These are phyloP conservation scores for Limnephilus lunatus DNA, from an alignment of 2,888 invertebrate genomes.

Conservation along the genomic window DNA sequence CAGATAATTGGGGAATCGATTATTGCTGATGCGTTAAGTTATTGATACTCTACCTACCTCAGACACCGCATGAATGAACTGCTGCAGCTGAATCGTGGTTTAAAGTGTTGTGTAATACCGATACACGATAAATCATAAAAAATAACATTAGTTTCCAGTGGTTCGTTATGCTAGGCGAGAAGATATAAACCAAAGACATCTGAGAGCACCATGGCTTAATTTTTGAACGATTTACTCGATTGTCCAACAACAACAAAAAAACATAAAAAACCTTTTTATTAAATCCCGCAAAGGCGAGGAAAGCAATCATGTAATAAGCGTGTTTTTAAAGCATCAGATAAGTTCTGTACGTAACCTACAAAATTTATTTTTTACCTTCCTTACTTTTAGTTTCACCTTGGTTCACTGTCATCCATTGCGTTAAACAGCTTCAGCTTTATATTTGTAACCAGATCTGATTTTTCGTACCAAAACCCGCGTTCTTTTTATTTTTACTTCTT, in stretches of 20 bases:
- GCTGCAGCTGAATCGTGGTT: conserved; percentile 19
- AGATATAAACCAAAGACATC: background rate
- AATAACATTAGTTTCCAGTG: background rate
- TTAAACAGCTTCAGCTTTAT: too few relatives aligned
- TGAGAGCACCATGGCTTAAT: background rate
- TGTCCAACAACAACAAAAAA: background rate
- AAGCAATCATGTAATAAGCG: background rate
- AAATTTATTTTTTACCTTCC: too few relatives aligned
- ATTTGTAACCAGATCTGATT: too few relatives aligned
- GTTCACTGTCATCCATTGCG: too few relatives aligned
- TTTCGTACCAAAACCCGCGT: too few relatives aligned
- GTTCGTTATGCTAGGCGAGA: background rate
- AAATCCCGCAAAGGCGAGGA: background rate
- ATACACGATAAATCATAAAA: conserved; percentile 1
- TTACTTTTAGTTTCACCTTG: too few relatives aligned
- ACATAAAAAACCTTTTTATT: background rate
- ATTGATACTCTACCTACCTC: conserved; percentile 53
- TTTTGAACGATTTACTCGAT: background rate
- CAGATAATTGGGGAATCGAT: conserved; percentile 65
- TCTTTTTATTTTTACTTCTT: too few relatives aligned
- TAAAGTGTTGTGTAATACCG: background rate
- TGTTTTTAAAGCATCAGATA: background rate
- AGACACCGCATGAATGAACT: conserved; percentile 44
- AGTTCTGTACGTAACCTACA: too few relatives aligned
- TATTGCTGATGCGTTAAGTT: conserved; percentile 63